Conservation (phyloP, 2,113 vertebrate species). For the Sardina pilchardus region DNA sequence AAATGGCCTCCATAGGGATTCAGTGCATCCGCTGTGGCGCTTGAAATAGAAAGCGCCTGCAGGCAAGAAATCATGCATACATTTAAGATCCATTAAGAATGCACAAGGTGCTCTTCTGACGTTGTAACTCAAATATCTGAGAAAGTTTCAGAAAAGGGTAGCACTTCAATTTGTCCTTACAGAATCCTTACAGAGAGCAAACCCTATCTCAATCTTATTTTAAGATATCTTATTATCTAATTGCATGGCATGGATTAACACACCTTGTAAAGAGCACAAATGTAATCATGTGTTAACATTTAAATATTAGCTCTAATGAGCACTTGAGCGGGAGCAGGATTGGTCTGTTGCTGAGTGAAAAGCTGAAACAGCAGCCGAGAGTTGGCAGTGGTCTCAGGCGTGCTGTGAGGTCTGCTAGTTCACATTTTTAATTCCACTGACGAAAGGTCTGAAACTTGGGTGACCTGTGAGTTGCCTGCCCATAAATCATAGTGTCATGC, state of each 20-base stretch:
- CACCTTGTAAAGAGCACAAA: background rate
- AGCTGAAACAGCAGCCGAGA: background rate
- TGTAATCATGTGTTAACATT: background rate
- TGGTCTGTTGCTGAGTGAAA: constrained; percentile 3
- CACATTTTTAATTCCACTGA: constrained; percentile 35
- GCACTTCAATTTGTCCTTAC: background rate
- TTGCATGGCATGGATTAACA: background rate
- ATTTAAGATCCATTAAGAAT: constrained; percentile 68
- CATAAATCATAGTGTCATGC: constrained; percentile 51
- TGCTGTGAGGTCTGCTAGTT: constrained; percentile 39
- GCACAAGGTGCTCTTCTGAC: constrained; percentile 63
- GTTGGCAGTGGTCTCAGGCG: background rate
- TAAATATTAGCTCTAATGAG: background rate
- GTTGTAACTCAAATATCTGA: constrained; percentile 48
- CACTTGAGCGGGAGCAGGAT: background rate
- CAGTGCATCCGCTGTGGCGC: constrained; percentile 65
- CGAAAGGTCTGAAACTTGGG: constrained; percentile 40
- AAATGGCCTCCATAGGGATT: constrained; percentile 53
- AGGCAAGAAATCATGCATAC: constrained; percentile 68
- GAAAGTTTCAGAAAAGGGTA: constrained; percentile 37
- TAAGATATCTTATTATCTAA: too few relatives aligned
- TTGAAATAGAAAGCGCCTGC: constrained; percentile 68
- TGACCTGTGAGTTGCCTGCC: constrained; percentile 45
- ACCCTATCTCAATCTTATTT: background rate
- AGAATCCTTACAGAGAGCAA: background rate